Conservation (phyloP, 37 sponge, comb jelly and placozoan species). For the Bolinopsis microptera region DNA sequence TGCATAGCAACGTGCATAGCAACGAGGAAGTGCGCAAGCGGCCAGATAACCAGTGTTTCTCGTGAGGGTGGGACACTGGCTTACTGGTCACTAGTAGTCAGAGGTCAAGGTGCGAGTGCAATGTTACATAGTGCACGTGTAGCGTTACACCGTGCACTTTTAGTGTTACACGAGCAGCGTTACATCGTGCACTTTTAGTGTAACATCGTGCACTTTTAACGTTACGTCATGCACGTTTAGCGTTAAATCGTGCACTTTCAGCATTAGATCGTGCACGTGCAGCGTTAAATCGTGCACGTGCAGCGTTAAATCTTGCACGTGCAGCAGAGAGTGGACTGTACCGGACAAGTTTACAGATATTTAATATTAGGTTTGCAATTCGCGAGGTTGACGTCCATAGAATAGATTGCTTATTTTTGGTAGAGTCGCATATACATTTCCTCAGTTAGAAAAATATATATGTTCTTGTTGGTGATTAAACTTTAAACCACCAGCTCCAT, state of each 20-base stretch:
- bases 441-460: background rate
- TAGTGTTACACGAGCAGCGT: no score
- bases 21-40: background rate
- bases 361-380: no score
- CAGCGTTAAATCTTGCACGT: background rate
- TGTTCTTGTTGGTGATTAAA: no score
- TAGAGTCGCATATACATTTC: no score
- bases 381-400: no score
- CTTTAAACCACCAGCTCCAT: no score
- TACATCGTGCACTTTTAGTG: no score
- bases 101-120: background rate
- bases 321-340: no score
- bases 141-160: background rate
- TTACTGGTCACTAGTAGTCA: background rate
- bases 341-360: no score
- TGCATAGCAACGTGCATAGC: background rate
- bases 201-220: background rate
- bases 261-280: no score
- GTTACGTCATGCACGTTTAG: background rate
- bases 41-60: conserved; percentile 25
- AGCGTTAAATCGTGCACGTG: no score
- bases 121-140: background rate
- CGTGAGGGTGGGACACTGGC: background rate
- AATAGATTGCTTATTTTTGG: no score
- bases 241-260: background rate